Evolutionary conservation across 2,797 vertebrate genomes (phyloP).

Genomic region (Etheostoma nigrum): DNA sequence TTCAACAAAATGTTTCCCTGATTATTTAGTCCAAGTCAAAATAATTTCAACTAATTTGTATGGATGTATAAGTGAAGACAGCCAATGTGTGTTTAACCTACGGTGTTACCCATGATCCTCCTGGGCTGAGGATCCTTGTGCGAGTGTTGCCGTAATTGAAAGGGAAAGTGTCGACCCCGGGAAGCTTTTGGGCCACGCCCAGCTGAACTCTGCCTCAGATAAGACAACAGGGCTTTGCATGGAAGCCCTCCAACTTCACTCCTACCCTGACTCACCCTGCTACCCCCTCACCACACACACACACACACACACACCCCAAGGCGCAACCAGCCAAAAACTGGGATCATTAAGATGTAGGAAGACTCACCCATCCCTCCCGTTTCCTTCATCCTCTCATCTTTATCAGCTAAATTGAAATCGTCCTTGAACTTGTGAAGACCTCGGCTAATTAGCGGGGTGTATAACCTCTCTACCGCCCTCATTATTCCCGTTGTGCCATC

Average conservation of each 20-base stretch:
- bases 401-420: slow-evolving; percentile 83
- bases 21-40: slow-evolving; percentile 14
- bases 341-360: slow-evolving; percentile 81
- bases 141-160: slow-evolving; percentile 74
- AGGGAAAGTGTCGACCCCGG: slow-evolving; percentile 72
- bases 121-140: slow-evolving; percentile 46
- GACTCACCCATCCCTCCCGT: slow-evolving; percentile 59
- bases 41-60: slow-evolving; percentile 12
- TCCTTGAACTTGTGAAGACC: slow-evolving; percentile 84
- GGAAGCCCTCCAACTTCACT: slow-evolving; percentile 44
- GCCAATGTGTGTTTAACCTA: slow-evolving; percentile 52
- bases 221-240: slow-evolving; percentile 57
- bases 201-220: slow-evolving; percentile 68
- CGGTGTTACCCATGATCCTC: slow-evolving; percentile 44
- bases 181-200: slow-evolving; percentile 49
- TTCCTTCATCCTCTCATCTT: slow-evolving; percentile 74
- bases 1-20: neutral
- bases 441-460: slow-evolving; percentile 75
- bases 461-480: slow-evolving; percentile 75
- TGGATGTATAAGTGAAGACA: slow-evolving; percentile 28
- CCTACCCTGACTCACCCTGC: slow-evolving; percentile 8
- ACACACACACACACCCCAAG: slow-evolving; percentile 27
- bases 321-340: slow-evolving; percentile 56
- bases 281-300: neutral
- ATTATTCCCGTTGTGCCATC: slow-evolving; percentile 69